Evolutionary conservation across 2,888 invertebrate species (phyloP), one percentile per base, ranked within the genome.

Genomic region (Plebejus melissa): DNA sequence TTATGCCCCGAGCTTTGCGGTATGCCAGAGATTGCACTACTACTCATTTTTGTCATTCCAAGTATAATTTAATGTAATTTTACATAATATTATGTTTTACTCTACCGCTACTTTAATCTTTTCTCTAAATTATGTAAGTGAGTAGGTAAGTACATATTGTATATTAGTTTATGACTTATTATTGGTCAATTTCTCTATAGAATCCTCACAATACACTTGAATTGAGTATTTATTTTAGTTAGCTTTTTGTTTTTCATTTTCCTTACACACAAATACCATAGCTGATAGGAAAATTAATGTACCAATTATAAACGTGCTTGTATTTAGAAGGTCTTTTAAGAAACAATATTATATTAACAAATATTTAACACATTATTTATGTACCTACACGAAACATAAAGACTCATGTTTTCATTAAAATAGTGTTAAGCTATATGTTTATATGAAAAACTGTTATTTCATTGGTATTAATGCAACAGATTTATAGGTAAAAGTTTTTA

Each of bases 21-120:
- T 75, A 75, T 75, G 38, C 36, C 46, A 36, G 54, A 69, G 69
- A 41, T 41, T 54, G 54, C 50, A 69, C 54, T 50, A 69, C 50
- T 28, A 69, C 28, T 72, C 16, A 32, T 72, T 50, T 32, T 32
- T 50, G 28, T 72, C 50, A 72, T 32, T 71, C 71, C 71, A 22
- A 46, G 1, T 36, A 65, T 65, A 32, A 65, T 28, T 58, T 58
- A 60, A n/a, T 54, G 9, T 57, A 57, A 4, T 5, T 16, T 54
- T 54, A 13, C 16, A 22, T 22, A 22, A 22, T 58, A 58, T n/a
- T 58, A 58, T 46, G 9, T 46, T 46, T 2, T 46, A 2, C 46
- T 46, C 46, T 46, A 11, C 46, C 9, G 46, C 58, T 22, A 7
- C 58, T 22, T 22, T 54, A 16, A 54, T 58, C 22, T 58, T 58